These are phyloP conservation scores for cattle (Bos taurus) DNA, from an alignment of 2,113 vertebrate species.

Conservation along the genomic window ARS-UCD2.0 NC_037347.1:66762501-66763000, in stretches of 20 bases:
- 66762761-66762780: background rate
- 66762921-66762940: too few species aligned
- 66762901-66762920: rapidly evolving
- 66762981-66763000: background rate
- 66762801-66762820: background rate
- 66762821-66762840: background rate
- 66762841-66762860: background rate
- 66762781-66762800: background rate
- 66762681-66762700: background rate
- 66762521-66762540: too few species aligned
- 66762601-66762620: background rate
- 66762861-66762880: background rate
- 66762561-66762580: background rate
- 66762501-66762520: too few species aligned
- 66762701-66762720: background rate
- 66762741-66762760: rapidly evolving
- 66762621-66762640: rapidly evolving
- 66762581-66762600: rapidly evolving
- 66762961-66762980: rapidly evolving
- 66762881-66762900: background rate
- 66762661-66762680: background rate
- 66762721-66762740: background rate
- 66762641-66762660: background rate
- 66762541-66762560: background rate
- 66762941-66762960: background rate